Conservation (phyloP, 2,888 invertebrate species). For the Imbricaverruca yamaguchii region DNA sequence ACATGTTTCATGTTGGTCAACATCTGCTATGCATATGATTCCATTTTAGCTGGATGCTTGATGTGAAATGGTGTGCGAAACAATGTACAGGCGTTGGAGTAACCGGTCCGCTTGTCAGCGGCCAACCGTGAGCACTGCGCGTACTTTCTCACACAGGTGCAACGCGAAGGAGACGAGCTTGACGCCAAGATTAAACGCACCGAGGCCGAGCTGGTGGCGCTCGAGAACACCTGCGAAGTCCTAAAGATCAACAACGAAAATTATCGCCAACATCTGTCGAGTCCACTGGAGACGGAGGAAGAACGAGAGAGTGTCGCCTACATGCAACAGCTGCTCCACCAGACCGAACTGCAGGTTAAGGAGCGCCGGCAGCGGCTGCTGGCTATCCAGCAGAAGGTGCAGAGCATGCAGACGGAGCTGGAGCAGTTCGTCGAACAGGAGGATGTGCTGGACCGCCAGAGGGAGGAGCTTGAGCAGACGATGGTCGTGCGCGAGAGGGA, state of each 20-base stretch:
- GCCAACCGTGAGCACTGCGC: no score
- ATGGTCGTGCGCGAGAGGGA: neutral
- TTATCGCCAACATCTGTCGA: neutral
- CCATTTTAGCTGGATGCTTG: no score
- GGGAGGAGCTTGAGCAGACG: neutral
- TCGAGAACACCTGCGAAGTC: constrained; percentile 4
- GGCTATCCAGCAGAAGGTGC: neutral
- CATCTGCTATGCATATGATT: no score
- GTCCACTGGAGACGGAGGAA: neutral
- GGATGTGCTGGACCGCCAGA: neutral
- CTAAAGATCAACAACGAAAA: neutral
- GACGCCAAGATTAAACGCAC: neutral
- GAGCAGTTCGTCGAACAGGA: neutral
- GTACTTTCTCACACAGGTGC: neutral
- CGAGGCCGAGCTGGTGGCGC: constrained; percentile 10
- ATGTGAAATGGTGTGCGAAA: no score
- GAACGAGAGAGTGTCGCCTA: neutral
- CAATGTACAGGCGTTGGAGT: no score
- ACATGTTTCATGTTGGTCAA: no score
- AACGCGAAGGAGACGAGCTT: constrained; percentile 2
- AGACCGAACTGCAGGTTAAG: neutral
- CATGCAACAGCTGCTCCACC: neutral
- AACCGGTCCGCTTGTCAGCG: no score
- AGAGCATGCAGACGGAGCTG: neutral
- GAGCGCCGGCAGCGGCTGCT: neutral